phyloP scores from a whole-genome alignment of 1,140 invertebrate species.

The Apis florea region DNA sequence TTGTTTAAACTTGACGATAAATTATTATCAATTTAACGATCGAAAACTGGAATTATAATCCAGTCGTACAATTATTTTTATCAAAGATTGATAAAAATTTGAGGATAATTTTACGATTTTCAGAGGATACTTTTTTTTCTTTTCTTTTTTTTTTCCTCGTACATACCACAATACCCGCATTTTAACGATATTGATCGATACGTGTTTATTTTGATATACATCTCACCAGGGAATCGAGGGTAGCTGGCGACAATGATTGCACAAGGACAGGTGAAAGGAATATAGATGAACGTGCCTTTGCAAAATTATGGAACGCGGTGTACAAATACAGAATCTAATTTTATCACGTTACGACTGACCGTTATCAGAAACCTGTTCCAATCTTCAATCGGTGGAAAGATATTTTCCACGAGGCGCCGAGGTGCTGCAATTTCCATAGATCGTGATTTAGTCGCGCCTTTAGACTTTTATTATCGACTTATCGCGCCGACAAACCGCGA shows the following conservation, averaged over 20 bases:
- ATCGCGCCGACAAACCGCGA: slow-evolving; percentile 27
- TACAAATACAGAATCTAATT: not conserved
- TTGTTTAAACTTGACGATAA: not conserved
- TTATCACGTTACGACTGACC: not conserved
- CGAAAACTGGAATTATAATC: not conserved
- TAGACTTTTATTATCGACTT: slow-evolving; percentile 16
- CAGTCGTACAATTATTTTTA: too few relatives aligned
- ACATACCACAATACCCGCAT: too few relatives aligned
- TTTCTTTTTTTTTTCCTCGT: too few relatives aligned
- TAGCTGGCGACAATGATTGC: slow-evolving; percentile 20
- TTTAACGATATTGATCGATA: too few relatives aligned
- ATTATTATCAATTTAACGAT: not conserved
- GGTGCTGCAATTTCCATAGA: slow-evolving; percentile 1
- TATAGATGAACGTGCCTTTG: slow-evolving; percentile 13
- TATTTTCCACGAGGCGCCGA: not conserved
- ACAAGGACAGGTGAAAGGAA: slow-evolving; percentile 34
- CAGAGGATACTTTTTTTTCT: too few relatives aligned
- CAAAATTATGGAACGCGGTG: not conserved
- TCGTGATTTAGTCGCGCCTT: slow-evolving; percentile 23
- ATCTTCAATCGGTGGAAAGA: not conserved
- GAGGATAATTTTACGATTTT: too few relatives aligned
- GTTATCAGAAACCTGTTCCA: not conserved
- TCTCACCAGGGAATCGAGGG: slow-evolving; percentile 4
- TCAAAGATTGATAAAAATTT: too few relatives aligned
- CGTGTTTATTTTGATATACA: too few relatives aligned